Base-by-base conservation (phyloP, 2,888 invertebrate species). In the Lasioglossum morio region DNA sequence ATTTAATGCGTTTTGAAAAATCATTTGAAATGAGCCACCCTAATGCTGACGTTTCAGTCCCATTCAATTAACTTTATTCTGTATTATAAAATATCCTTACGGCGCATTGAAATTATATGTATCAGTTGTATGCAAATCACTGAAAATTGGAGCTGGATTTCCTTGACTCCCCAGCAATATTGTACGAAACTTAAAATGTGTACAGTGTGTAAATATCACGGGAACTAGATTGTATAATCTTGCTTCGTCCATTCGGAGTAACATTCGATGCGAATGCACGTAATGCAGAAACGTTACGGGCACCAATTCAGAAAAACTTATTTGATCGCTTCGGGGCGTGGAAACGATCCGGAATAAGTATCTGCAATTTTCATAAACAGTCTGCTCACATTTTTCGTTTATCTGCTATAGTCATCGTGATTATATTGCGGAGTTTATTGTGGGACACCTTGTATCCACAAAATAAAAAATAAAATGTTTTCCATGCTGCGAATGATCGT, bases 321-420 rank as follows among this genome's bases (percentile, higher is more conserved):
- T 48, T 81, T 63, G 72, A 34, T 60, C 23, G 53, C n/a, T 63
- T 27, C 43, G 34, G 27, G 16, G 8, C 12, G 74, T 75, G 70
- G 60, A 75, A 81, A 30, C 27, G 72, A 81, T 75, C 16, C n/a
- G 8, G n/a, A 19, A 46, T 7, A 34, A 63, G 81, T 76, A 48
- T 72, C 63, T 63, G 60, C 16, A 12, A 63, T 81, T 81, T 81
- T 72, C 76, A 76, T 43, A 72, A 75, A 75, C 72, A 37, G 46
- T 30, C 10, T 60, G 69, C 2, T 19, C 40, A 16, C 27, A 43
- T 76, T 48, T 57, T 63, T 69, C 34, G 37, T 27, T 19, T 73
- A 72, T 57, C 63, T 73, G 19, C 43, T 16, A 5, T 27, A 46
- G 43, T 2, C 12, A 46, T 57, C 10, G 34, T 60, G 75, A 83